Evolutionary conservation across 2,797 vertebrate species (phyloP).

Genomic region (Vireo griseus): DNA sequence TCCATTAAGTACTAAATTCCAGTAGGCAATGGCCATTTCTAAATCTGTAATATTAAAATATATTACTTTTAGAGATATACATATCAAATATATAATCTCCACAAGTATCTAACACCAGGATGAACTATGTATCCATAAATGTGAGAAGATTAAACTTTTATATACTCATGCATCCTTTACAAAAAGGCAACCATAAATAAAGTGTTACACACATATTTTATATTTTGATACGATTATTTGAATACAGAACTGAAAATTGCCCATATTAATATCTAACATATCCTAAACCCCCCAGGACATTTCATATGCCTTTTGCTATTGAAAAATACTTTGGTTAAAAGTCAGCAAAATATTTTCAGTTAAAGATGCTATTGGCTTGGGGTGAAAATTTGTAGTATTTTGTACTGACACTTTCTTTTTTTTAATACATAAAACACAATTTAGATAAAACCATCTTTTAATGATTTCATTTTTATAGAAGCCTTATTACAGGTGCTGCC

Average conservation of each 20-base stretch:
- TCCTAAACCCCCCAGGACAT: not conserved
- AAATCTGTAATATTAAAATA: conserved; percentile 87
- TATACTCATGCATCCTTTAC: not conserved
- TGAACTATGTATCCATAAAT: not conserved
- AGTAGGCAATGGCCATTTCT: conserved; percentile 99
- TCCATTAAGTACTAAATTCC: conserved; percentile 99
- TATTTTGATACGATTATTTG: not conserved
- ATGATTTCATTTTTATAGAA: not conserved
- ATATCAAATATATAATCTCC: conserved; percentile 41
- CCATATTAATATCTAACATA: not conserved
- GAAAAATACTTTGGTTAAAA: not conserved
- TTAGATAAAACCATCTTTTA: not conserved
- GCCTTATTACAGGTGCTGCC: not conserved
- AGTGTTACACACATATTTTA: not conserved
- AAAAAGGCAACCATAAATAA: not conserved
- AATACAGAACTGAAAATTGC: not conserved
- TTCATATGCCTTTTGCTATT: not conserved
- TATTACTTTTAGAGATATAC: conserved; percentile 49
- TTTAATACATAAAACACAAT: not conserved
- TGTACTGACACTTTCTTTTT: not conserved
- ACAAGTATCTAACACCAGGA: not conserved
- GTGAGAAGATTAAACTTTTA: not conserved
- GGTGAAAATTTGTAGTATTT: not conserved
- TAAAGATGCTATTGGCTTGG: not conserved
- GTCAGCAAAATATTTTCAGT: not conserved